phyloP scores from a whole-genome alignment of 1,140 invertebrate genomes.

The Papilio polyxenes region DNA sequence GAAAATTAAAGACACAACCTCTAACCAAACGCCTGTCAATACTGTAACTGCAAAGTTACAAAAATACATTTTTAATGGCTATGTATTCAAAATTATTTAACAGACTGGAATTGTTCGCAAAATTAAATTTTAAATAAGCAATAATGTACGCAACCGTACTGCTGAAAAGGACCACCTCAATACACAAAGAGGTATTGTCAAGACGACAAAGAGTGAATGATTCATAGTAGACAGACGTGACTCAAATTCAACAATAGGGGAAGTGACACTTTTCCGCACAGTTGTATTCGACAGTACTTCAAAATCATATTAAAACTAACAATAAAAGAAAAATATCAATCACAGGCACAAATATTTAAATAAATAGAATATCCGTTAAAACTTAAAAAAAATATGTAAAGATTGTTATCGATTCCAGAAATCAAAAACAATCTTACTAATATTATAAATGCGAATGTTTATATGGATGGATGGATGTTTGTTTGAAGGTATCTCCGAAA shows the following conservation, averaged over 20 bases:
- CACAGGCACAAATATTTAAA: background rate
- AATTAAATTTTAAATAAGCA: constrained; percentile 9
- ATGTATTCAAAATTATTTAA: background rate
- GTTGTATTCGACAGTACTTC: background rate
- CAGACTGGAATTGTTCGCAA: background rate
- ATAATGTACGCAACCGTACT: background rate
- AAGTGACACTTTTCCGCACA: background rate
- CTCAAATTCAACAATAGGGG: constrained; percentile 13
- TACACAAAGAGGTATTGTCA: constrained; percentile 27
- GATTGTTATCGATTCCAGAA: too few relatives aligned
- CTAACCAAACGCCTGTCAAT: background rate
- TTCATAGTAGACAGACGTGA: constrained; percentile 21
- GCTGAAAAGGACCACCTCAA: background rate
- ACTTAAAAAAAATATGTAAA: too few relatives aligned
- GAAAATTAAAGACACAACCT: background rate
- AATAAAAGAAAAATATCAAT: background rate
- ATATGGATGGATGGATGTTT: too few relatives aligned
- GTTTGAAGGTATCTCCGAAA: too few relatives aligned
- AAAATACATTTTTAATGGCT: background rate
- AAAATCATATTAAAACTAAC: background rate
- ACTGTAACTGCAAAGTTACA: background rate
- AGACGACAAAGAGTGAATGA: constrained; percentile 19
- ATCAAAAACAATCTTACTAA: too few relatives aligned
- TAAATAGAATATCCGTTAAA: too few relatives aligned
- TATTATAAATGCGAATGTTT: too few relatives aligned